phyloP scores from a whole-genome alignment of 2,797 vertebrate genomes.

The Myripristis jacobus region DNA sequence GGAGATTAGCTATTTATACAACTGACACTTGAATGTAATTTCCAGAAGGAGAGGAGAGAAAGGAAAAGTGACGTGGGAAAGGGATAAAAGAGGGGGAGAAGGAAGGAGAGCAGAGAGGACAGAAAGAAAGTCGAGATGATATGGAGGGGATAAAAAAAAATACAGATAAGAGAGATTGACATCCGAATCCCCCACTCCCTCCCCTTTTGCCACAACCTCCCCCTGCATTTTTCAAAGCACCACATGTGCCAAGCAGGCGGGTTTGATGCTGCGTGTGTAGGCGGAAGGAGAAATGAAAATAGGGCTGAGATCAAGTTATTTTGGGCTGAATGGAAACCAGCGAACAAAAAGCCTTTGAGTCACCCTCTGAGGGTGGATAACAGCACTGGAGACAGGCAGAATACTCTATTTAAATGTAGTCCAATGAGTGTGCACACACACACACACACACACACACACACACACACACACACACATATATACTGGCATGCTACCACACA shows the following conservation, averaged over 20 bases:
- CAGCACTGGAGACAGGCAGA: constrained; percentile 58
- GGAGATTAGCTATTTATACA: not conserved
- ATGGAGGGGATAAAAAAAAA: constrained; percentile 24
- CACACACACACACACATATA: not conserved
- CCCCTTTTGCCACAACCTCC: constrained; percentile 48
- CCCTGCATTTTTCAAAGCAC: constrained; percentile 61
- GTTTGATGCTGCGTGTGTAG: constrained; percentile 72
- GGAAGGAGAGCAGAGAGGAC: not conserved
- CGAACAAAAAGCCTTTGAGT: constrained; percentile 82
- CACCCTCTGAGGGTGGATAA: constrained; percentile 73
- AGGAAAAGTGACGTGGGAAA: not conserved
- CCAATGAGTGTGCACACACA: constrained; percentile 3
- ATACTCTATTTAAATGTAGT: constrained; percentile 36
- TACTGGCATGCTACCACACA: not conserved
- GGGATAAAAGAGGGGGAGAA: constrained; percentile 1
- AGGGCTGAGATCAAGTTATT: constrained; percentile 82
- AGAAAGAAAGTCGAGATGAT: constrained; percentile 34
- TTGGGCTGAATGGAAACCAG: constrained; percentile 78
- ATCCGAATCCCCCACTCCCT: constrained; percentile 34
- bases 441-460: too few relatives aligned
- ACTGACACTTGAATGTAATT: constrained; percentile 24
- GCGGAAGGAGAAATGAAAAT: constrained; percentile 76
- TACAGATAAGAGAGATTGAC: constrained; percentile 43
- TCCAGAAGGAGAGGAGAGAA: constrained; percentile 11
- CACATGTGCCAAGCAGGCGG: constrained; percentile 64